Percentiles rank a stretch among this genome's conserved stretches.
Evolutionary conservation across 2,888 invertebrate genomes (phyloP).

Genomic region (Mechanitis mazaeus): DNA sequence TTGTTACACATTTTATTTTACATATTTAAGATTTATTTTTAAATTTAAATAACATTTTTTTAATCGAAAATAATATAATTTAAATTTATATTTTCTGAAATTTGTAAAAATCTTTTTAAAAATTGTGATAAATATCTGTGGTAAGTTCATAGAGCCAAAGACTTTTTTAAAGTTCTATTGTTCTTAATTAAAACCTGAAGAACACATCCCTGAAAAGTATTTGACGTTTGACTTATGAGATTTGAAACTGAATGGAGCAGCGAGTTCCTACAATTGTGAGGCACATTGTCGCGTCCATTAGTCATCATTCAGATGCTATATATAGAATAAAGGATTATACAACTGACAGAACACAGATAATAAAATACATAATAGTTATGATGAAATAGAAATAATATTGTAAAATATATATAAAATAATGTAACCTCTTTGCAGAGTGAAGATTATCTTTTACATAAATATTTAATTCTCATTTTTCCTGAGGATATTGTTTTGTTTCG

Average conservation of each 20-base stretch:
- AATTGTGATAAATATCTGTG: too few species aligned
- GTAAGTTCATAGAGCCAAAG: too few species aligned
- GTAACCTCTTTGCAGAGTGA: too few species aligned
- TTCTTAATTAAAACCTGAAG: neutral
- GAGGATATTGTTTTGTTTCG: slow-evolving; percentile 9
- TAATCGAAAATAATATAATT: too few species aligned
- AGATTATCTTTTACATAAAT: neutral
- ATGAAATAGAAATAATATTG: neutral
- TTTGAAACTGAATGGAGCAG: slow-evolving; percentile 30
- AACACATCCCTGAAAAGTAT: slow-evolving; percentile 22
- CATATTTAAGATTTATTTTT: too few species aligned
- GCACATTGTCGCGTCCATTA: slow-evolving; percentile 24
- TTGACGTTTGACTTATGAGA: slow-evolving; percentile 48
- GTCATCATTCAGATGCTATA: slow-evolving; percentile 24
- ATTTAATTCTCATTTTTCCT: neutral
- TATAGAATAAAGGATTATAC: slow-evolving; percentile 15
- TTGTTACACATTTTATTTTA: too few species aligned
- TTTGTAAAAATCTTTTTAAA: too few species aligned
- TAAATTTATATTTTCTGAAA: too few species aligned
- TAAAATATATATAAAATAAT: too few species aligned
- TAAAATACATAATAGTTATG: too few species aligned
- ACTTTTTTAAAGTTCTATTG: neutral
- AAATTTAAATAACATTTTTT: too few species aligned
- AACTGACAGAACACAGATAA: too few species aligned
- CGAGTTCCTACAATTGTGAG: slow-evolving; percentile 39